Conservation (phyloP, 2,797 vertebrate genomes). For the Acanthurus tractus region DNA sequence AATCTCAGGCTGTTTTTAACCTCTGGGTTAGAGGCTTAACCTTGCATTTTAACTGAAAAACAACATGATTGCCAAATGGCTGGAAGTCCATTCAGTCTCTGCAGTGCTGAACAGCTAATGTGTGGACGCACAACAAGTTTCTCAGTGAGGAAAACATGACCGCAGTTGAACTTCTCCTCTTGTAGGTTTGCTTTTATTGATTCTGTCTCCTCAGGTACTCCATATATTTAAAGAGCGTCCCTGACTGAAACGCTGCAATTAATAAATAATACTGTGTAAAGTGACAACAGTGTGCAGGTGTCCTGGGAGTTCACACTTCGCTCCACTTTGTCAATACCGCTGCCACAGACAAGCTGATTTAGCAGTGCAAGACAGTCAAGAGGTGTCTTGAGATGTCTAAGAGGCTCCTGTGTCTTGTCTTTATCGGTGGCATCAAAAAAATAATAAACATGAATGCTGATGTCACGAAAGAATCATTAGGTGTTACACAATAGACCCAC, state of each 20-base stretch:
- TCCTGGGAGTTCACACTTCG: not conserved
- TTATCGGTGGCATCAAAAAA: not conserved
- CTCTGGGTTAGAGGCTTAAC: not conserved
- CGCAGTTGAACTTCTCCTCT: not conserved
- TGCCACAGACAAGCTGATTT: slow-evolving; percentile 28
- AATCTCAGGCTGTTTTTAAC: slow-evolving; percentile 10
- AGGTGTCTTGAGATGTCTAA: slow-evolving; percentile 23
- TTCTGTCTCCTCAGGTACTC: slow-evolving; percentile 2
- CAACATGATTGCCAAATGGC: not conserved
- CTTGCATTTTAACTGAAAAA: slow-evolving; percentile 6
- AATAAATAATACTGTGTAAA: slow-evolving; percentile 7
- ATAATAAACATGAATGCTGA: slow-evolving; percentile 18
- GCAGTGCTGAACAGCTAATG: not conserved
- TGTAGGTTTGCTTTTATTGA: slow-evolving; percentile 23
- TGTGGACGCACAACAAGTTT: not conserved
- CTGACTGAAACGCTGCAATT: slow-evolving; percentile 14
- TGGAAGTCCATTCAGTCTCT: slow-evolving; percentile 1
- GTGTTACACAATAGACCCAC: slow-evolving; percentile 7
- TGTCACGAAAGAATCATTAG: slow-evolving; percentile 29
- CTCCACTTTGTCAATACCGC: slow-evolving; percentile 17
- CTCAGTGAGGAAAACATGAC: slow-evolving; percentile 1
- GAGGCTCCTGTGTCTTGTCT: slow-evolving; percentile 3
- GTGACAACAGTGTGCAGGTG: not conserved
- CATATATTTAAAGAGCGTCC: slow-evolving; percentile 4
- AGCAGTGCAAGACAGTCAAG: slow-evolving; percentile 1